Base-by-base conservation (phyloP, 2,113 vertebrate genomes). In the Triplophysa dalaica region DNA sequence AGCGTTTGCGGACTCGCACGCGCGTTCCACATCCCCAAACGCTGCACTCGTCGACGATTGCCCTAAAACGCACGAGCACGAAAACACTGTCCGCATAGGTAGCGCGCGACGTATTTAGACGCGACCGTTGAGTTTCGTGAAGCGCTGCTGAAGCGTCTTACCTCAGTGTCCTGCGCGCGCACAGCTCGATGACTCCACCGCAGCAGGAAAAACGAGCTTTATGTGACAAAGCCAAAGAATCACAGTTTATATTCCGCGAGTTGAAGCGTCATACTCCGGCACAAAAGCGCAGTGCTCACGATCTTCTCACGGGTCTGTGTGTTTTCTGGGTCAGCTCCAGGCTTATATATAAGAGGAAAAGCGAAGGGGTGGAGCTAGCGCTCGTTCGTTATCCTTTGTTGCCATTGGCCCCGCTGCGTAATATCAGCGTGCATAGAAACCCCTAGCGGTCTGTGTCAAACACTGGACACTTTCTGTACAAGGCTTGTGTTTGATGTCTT, bases 311-410 rank as follows among this genome's bases (percentile, higher is more conserved):
- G 92, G 90, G 89, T 90, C 89, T 56, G 81, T 24, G 67, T 13
- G 54, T 16, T 93, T 93, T 93, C 91, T 93, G 92, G 92, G 92
- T 93, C 92, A 93, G 90, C 91, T 91, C 89, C 78, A 89, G 88
- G 90, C 91, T 93, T 94, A 93, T 93, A 93, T 92, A 91, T 90
- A 91, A 91, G 75, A 90, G 88, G 88, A 91, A 90, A 89, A 85
- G 84, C 89, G 54, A n/a, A 60, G 91, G 85, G 91, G 90, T 86
- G 90, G 90, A 88, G 90, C 87, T 78, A 88, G 84, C 78, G 73
- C 48, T 62, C 77, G 29, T 64, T 68, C 33, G 8, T 22, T 76
- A 75, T 89, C 88, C 90, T 90, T 91, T 91, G 89, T 91, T 92
- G 89, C 89, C 84, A 93, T 93, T 93, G 93, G 93, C 88, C 88